Conservation (phyloP, 2,797 vertebrate species). For the Lepus oiostolus region DNA sequence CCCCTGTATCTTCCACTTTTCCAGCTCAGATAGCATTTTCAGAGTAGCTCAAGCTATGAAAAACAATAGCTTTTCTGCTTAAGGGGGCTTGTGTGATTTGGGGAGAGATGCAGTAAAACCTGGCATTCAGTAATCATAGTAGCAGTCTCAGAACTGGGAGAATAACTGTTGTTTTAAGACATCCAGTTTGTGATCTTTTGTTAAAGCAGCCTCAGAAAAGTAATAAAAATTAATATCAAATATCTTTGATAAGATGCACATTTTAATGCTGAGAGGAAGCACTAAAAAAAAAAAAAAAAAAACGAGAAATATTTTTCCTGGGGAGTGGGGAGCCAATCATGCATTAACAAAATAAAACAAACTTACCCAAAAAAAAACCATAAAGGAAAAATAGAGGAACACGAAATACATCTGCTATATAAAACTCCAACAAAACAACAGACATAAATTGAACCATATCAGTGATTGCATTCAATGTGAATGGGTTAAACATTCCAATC, state of each 20-base stretch:
- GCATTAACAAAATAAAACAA: neutral
- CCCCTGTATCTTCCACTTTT: neutral
- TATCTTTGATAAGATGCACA: neutral
- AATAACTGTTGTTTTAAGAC: neutral
- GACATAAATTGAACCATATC: slow-evolving; percentile 4
- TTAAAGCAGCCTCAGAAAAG: neutral
- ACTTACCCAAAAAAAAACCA: neutral
- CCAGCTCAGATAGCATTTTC: neutral
- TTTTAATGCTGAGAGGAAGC: neutral
- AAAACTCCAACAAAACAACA: neutral
- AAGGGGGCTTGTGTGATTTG: neutral
- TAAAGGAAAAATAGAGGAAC: slow-evolving; percentile 1
- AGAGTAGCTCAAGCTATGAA: neutral
- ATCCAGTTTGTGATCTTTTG: neutral
- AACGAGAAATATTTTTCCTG: neutral
- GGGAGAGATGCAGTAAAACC: neutral
- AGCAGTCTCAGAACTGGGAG: neutral
- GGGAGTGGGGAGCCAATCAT: neutral
- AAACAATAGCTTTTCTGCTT: neutral
- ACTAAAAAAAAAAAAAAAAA: slow-evolving; percentile 11
- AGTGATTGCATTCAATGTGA: neutral
- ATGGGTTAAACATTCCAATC: neutral
- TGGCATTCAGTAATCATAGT: neutral
- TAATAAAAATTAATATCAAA: slow-evolving; percentile 1
- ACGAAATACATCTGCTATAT: neutral